Evolutionary conservation across 2,113 vertebrate genomes (phyloP).

Genomic region (Anolis sagrei): DNA sequence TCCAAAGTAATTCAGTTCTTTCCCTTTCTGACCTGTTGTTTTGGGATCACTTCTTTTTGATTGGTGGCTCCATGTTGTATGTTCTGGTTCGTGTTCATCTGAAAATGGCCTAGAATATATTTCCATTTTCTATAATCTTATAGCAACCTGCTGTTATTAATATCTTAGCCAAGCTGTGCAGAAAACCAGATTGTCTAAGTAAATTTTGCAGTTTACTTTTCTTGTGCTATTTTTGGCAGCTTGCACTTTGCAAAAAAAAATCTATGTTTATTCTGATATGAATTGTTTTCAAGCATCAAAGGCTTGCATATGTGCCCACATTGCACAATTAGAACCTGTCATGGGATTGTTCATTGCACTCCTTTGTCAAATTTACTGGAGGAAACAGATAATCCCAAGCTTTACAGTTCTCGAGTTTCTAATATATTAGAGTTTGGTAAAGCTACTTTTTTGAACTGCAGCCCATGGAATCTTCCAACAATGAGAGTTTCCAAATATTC

Average conservation of each 20-base stretch:
- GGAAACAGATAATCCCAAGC: neutral
- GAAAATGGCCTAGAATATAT: neutral
- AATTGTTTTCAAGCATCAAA: neutral
- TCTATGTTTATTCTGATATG: neutral
- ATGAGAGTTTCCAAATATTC: neutral
- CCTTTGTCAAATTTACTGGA: neutral
- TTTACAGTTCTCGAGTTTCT: neutral
- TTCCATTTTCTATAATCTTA: neutral
- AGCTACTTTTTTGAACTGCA: no score
- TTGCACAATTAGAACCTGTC: neutral
- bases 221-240: neutral
- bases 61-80: neutral
- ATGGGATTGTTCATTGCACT: no score
- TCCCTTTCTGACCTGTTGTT: neutral
- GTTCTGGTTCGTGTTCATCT: neutral
- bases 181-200: neutral
- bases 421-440: neutral
- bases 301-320: no score
- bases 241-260: neutral
- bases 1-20: neutral
- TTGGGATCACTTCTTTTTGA: neutral
- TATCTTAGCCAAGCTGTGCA: neutral
- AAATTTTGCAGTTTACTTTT: neutral
- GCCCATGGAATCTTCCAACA: neutral
- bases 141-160: neutral